Evolutionary conservation across 2,113 vertebrate species (phyloP).

Genomic region (Salvelinus alpinus): DNA sequence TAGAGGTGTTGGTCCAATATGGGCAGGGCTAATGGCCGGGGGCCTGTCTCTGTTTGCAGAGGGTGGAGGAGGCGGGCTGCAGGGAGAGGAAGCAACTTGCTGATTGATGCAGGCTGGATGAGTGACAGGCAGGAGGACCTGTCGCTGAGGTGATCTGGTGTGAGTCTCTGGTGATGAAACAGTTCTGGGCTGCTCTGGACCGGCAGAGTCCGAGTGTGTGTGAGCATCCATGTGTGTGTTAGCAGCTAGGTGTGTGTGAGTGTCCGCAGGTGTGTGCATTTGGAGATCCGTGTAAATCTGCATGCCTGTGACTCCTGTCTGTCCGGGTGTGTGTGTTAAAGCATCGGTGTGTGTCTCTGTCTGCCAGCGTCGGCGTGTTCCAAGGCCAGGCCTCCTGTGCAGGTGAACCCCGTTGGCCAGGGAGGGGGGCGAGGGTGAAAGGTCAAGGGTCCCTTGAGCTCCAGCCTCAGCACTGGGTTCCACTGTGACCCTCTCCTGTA

Average conservation of each 20-base stretch:
- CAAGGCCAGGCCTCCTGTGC: constrained; percentile 77
- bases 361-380: constrained; percentile 55
- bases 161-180: constrained; percentile 52
- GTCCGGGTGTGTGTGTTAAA: constrained; percentile 26
- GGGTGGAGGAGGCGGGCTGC: constrained; percentile 24
- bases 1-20: constrained; percentile 36
- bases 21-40: constrained; percentile 53
- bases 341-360: constrained; percentile 52
- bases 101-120: constrained; percentile 55
- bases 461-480: constrained; percentile 72
- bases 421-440: constrained; percentile 76
- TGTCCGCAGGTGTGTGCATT: constrained; percentile 15
- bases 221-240: constrained; percentile 1
- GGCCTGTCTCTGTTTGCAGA: constrained; percentile 51
- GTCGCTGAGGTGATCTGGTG: constrained; percentile 54
- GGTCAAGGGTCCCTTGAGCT: constrained; percentile 83
- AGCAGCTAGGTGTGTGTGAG: constrained; percentile 55
- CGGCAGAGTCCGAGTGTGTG: constrained; percentile 43
- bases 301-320: constrained; percentile 56
- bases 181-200: constrained; percentile 49
- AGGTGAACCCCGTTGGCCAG: constrained; percentile 90
- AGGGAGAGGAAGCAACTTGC: constrained; percentile 32
- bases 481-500: constrained; percentile 55
- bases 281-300: constrained; percentile 63
- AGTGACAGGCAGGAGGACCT: constrained; percentile 59